A percentile compares a stretch with the other conserved stretches of the same genome.
These are phyloP conservation scores for Tretioscincus oriximinensis DNA, from an alignment of 2,113 vertebrate genomes.

Conservation along the genomic window DNA sequence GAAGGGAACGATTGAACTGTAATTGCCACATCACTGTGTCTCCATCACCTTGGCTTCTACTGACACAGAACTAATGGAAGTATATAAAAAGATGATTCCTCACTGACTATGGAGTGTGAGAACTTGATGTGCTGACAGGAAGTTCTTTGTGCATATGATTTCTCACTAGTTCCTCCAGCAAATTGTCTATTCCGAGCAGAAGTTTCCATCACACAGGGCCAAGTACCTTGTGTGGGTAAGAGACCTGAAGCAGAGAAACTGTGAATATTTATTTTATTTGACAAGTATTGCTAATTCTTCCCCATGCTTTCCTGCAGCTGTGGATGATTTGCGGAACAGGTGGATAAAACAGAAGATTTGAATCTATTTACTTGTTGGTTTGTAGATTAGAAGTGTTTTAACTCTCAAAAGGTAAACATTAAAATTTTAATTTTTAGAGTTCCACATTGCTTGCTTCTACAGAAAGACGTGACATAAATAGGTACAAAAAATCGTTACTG, in stretches of 20 bases:
- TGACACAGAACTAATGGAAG: no score
- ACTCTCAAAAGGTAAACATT: neutral
- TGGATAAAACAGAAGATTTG: neutral
- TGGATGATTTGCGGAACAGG: neutral
- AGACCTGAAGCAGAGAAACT: neutral
- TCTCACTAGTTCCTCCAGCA: neutral
- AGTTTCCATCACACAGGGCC: conserved; percentile 1
- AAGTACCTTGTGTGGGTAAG: neutral
- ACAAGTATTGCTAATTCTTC: neutral
- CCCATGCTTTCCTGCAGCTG: neutral
- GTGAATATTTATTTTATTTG: neutral
- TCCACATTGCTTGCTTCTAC: conserved; percentile 15
- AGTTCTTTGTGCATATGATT: neutral
- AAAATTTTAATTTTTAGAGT: conserved; percentile 18
- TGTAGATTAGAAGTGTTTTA: neutral
- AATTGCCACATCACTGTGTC: no score
- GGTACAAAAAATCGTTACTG: conserved; percentile 37
- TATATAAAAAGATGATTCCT: no score
- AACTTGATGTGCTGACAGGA: neutral
- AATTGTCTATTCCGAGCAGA: neutral
- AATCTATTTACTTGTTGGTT: neutral
- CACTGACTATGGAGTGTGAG: neutral
- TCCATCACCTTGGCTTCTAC: no score
- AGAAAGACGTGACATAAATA: conserved; percentile 33
- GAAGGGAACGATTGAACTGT: no score